phyloP scores from a whole-genome alignment of 2,113 vertebrate genomes.

The Pelvicachromis taeniatus region DNA sequence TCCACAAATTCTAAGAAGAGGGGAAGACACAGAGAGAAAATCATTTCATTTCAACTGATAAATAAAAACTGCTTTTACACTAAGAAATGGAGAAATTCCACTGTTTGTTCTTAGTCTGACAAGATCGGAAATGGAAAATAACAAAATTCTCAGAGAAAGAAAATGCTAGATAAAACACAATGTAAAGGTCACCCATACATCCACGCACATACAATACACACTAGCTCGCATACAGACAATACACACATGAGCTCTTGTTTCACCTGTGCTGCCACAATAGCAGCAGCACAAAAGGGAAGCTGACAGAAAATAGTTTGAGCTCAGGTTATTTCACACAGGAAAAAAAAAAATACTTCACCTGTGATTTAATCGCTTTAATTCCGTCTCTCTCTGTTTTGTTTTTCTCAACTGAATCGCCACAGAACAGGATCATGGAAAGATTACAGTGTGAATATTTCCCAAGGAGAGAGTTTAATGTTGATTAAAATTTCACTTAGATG shows the following conservation, averaged over 20 bases:
- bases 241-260: conserved; percentile 56
- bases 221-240: conserved; percentile 50
- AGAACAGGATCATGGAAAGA: neutral
- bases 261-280: conserved; percentile 60
- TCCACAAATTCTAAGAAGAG: conserved; percentile 65
- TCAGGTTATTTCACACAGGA: conserved; percentile 18
- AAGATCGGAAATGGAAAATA: neutral
- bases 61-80: neutral
- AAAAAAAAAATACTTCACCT: neutral
- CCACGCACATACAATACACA: conserved; percentile 42
- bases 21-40: neutral
- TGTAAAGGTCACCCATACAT: conserved; percentile 42
- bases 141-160: conserved; percentile 31
- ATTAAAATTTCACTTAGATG: neutral
- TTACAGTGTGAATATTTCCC: neutral
- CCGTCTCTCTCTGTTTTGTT: neutral
- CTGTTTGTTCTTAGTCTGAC: neutral
- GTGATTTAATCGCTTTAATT: neutral
- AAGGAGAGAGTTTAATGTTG: neutral
- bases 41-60: neutral
- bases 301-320: conserved; percentile 56
- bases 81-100: neutral
- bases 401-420: neutral
- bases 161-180: conserved; percentile 63
- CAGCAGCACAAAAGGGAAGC: conserved; percentile 68